phyloP scores from a whole-genome alignment of 2,888 invertebrate species.

The Therioaphis trifolii region DNA sequence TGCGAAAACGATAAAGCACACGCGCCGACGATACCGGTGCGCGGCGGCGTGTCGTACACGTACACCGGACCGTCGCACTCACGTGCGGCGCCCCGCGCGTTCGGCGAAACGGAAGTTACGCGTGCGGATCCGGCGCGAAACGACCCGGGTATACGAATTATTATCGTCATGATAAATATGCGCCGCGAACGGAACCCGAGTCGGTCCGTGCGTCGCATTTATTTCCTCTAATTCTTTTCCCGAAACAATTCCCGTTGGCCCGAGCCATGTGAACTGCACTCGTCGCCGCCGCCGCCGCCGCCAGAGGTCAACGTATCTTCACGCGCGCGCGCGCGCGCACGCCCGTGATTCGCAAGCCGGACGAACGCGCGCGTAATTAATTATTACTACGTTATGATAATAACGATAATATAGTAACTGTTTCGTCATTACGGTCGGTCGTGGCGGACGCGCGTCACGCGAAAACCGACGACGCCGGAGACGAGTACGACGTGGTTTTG shows the following conservation, averaged over 20 bases:
- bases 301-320: conserved; percentile 18
- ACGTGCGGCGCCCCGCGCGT: not conserved
- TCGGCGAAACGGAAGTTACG: conserved; percentile 1
- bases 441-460: not conserved
- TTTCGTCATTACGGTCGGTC: no score
- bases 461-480: no score
- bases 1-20: no score
- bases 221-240: not conserved
- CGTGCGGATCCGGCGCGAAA: conserved; percentile 8
- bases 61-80: no score
- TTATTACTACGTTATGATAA: conserved; percentile 9
- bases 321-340: not conserved
- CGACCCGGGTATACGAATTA: not conserved
- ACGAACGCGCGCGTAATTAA: not conserved
- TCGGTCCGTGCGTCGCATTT: not conserved
- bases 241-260: conserved; percentile 5
- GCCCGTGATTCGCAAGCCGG: no score
- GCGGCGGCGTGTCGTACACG: no score
- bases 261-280: not conserved
- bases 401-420: no score
- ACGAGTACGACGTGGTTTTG: no score
- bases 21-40: no score
- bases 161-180: conserved; percentile 3
- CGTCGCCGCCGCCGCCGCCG: no score
- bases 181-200: not conserved